A percentile compares a stretch with the other conserved stretches of the same genome.
These are phyloP conservation scores for Poecilobothrus nobilitatus DNA, from an alignment of 2,888 invertebrate species.

Conservation along the genomic window DNA sequence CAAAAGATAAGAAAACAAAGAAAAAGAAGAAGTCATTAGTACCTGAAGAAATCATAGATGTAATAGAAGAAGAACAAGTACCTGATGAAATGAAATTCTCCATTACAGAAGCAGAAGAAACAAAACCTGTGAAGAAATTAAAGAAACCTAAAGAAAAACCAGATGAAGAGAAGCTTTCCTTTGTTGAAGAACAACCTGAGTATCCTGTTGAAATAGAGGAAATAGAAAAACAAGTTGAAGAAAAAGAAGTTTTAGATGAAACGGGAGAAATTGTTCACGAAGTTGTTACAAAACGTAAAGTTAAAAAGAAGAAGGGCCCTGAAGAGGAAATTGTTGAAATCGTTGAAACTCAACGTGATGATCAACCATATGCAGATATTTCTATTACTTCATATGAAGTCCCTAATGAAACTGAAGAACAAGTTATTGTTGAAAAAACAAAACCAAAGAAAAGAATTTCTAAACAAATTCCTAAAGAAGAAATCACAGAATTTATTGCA, in stretches of 20 bases:
- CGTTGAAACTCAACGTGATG: conserved; percentile 36
- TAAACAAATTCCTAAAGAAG: conserved; percentile 25
- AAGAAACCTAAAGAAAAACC: conserved; percentile 19
- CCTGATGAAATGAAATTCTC: conserved; percentile 26
- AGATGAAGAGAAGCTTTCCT: conserved; percentile 18
- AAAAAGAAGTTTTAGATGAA: conserved; percentile 40
- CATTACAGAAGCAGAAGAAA: too few species aligned
- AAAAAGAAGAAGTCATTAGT: neutral
- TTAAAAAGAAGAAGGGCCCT: conserved; percentile 41
- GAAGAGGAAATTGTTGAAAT: conserved; percentile 41
- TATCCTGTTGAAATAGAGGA: conserved; percentile 31
- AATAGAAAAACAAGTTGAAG: conserved; percentile 42
- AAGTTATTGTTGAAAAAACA: conserved; percentile 10
- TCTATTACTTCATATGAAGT: conserved; percentile 28
- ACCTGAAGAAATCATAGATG: neutral
- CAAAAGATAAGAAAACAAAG: conserved; percentile 1
- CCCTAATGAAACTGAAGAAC: conserved; percentile 21
- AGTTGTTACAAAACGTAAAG: conserved; percentile 41
- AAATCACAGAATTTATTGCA: conserved; percentile 28
- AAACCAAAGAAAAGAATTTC: conserved; percentile 21
- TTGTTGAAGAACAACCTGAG: conserved; percentile 29
- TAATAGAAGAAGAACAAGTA: neutral
- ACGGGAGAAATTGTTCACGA: conserved; percentile 40
- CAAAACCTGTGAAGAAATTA: conserved; percentile 22
- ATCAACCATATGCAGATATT: conserved; percentile 36